phyloP scores from a whole-genome alignment of 2,113 vertebrate species.

The Benthochromis sp. region DNA sequence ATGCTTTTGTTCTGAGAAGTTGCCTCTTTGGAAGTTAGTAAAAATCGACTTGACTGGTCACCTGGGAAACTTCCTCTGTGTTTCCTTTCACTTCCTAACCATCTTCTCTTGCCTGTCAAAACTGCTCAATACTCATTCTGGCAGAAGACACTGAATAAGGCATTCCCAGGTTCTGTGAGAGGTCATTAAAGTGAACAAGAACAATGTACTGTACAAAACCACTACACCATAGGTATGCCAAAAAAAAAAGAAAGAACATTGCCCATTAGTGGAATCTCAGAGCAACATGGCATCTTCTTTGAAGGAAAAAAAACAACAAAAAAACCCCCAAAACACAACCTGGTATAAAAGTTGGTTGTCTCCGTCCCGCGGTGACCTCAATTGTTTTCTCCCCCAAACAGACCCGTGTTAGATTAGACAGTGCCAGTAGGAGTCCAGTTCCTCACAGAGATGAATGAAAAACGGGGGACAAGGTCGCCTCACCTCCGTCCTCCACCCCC shows the following conservation, averaged over 20 bases:
- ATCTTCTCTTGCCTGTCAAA: conserved; percentile 14
- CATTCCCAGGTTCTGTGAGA: conserved; percentile 65
- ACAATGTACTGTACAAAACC: conserved; percentile 73
- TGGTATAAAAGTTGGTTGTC: conserved; percentile 62
- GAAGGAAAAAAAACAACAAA: conserved; percentile 22
- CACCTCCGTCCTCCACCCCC: conserved; percentile 63
- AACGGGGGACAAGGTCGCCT: conserved; percentile 6
- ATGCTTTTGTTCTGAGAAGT: conserved; percentile 63
- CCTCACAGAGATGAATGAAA: conserved; percentile 27
- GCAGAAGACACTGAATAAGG: conserved; percentile 68
- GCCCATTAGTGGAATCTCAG: conserved; percentile 62
- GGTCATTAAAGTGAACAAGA: conserved; percentile 55
- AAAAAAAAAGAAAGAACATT: conserved; percentile 58
- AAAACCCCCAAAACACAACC: background rate
- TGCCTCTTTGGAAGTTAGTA: conserved; percentile 71
- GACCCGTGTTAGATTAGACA: conserved; percentile 72
- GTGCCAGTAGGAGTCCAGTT: conserved; percentile 66
- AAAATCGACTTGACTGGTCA: conserved; percentile 55
- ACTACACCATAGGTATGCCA: conserved; percentile 60
- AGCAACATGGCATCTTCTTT: conserved; percentile 73
- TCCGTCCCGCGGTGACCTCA: conserved; percentile 71
- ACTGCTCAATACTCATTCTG: conserved; percentile 57
- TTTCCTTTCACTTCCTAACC: conserved; percentile 23
- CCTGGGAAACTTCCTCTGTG: conserved; percentile 50
- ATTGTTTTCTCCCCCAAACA: conserved; percentile 15